Evolutionary conservation across 2,113 vertebrate genomes (phyloP).

Genomic region (Zosterops pallidus): DNA sequence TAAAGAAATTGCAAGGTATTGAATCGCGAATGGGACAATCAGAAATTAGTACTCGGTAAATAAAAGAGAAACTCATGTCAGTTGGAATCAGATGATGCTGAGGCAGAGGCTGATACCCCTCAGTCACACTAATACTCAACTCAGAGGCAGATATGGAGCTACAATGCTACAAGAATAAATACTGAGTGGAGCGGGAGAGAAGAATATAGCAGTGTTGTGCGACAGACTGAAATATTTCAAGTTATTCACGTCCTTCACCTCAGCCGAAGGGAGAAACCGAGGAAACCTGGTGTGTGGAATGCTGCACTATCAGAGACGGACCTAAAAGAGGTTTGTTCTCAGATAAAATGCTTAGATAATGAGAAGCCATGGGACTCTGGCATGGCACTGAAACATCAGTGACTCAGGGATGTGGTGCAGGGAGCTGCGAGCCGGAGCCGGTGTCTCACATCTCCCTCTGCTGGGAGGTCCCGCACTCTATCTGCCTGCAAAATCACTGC

Average conservation of each 20-base stretch:
- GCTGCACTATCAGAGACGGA: background rate
- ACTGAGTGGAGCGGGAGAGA: rapidly evolving
- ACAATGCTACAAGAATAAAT: background rate
- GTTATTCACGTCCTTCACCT: background rate
- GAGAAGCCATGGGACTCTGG: background rate
- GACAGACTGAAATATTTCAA: background rate
- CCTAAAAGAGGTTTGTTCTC: background rate
- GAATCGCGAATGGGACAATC: background rate
- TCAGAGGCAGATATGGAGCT: background rate
- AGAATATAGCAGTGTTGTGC: background rate
- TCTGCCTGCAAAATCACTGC: no score
- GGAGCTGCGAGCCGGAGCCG: background rate
- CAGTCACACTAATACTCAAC: background rate
- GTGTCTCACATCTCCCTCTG: slow-evolving; percentile 3
- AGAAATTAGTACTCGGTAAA: background rate
- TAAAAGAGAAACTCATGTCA: background rate
- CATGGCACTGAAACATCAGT: background rate
- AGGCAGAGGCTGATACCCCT: background rate
- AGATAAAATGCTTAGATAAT: background rate
- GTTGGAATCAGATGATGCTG: background rate
- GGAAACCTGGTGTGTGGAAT: background rate
- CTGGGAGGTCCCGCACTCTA: background rate
- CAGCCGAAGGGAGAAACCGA: background rate
- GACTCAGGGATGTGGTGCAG: background rate
- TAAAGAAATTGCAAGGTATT: background rate